Conservation (phyloP, 2,888 invertebrate species). For the Limnephilus lunatus region DNA sequence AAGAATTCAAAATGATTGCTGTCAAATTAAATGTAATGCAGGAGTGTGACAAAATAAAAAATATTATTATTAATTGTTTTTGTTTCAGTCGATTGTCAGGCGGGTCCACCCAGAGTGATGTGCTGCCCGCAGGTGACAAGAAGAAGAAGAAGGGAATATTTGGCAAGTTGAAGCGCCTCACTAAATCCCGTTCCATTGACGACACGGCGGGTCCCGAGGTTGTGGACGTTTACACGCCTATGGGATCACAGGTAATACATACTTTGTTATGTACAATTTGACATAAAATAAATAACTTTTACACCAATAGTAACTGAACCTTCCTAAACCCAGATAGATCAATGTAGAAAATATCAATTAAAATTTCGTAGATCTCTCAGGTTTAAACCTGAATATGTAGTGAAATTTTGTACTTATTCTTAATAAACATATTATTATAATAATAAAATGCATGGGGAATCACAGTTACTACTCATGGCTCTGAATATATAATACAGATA, state of each 20-base stretch:
- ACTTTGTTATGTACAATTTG: neutral
- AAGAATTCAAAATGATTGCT: too few relatives aligned
- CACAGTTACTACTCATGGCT: too few relatives aligned
- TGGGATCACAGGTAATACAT: constrained; percentile 75
- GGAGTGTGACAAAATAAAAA: neutral
- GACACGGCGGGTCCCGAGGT: constrained; percentile 75
- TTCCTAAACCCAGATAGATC: too few relatives aligned
- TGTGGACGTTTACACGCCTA: constrained; percentile 73
- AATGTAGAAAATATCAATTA: too few relatives aligned
- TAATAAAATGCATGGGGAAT: too few relatives aligned
- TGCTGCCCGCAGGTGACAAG: constrained; percentile 83
- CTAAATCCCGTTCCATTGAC: constrained; percentile 90
- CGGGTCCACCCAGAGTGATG: constrained; percentile 91
- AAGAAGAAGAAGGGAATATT: constrained; percentile 89
- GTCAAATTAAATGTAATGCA: neutral
- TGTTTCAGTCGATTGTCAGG: constrained; percentile 84
- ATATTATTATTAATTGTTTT: constrained; percentile 57
- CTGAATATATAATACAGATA: too few relatives aligned
- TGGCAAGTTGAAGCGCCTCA: constrained; percentile 89
- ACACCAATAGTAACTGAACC: neutral
- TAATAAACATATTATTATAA: too few relatives aligned
- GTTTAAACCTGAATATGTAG: too few relatives aligned
- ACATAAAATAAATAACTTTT: neutral
- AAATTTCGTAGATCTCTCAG: too few relatives aligned
- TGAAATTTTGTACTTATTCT: too few relatives aligned